These are phyloP conservation scores for Tetragonula clypearis DNA, from an alignment of 1,140 invertebrate genomes.

Conservation along the genomic window DNA sequence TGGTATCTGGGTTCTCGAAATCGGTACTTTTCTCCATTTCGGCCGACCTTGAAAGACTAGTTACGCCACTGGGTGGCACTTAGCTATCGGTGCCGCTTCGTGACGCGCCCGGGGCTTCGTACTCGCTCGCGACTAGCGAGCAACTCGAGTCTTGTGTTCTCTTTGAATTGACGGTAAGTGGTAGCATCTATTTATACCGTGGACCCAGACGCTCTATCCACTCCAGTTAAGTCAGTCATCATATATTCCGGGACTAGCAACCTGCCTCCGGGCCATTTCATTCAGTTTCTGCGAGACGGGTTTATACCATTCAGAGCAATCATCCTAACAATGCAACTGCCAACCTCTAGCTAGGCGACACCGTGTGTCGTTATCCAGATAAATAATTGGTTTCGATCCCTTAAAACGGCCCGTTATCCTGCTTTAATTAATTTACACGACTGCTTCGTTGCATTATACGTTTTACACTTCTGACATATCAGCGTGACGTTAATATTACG, in stretches of 20 bases:
- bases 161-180: conserved; percentile 68
- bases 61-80: conserved; percentile 43
- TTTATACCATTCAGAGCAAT: conserved; percentile 41
- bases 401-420: neutral
- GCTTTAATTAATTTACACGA: neutral
- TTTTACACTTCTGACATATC: neutral
- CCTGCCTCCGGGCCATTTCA: conserved; percentile 54
- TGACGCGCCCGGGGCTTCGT: conserved; percentile 50
- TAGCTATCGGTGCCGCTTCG: conserved; percentile 41
- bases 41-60: conserved; percentile 29
- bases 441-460: neutral
- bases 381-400: conserved; percentile 13
- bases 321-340: conserved; percentile 3
- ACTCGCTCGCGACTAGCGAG: conserved; percentile 32
- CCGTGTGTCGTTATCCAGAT: neutral
- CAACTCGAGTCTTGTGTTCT: conserved; percentile 50
- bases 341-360: neutral
- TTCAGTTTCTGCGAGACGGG: conserved; percentile 49
- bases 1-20: neutral
- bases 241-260: conserved; percentile 52
- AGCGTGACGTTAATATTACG: neutral
- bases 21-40: neutral
- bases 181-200: conserved; percentile 73
- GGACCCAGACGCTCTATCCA: conserved; percentile 66
- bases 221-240: conserved; percentile 74